Percentiles rank a stretch among this genome's conserved stretches.
Evolutionary conservation across 2,113 vertebrate genomes (phyloP).

Genomic region (Forbesichthys agassizii): DNA sequence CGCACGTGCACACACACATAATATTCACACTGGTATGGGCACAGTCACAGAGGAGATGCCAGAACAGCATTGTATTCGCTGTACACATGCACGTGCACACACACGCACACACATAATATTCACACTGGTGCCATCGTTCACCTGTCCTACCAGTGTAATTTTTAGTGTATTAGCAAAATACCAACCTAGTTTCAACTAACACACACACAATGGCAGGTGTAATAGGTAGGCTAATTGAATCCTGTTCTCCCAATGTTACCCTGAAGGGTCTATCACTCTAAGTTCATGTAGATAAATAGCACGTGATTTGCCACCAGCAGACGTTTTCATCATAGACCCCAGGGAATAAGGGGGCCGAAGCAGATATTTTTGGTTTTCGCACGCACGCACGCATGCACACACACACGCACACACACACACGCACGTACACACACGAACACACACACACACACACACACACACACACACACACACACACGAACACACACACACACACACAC

Average conservation of each 20-base stretch:
- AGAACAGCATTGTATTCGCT: constrained; percentile 32
- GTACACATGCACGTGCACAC: constrained; percentile 40
- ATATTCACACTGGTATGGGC: constrained; percentile 1
- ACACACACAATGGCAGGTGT: constrained; percentile 33
- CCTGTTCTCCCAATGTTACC: constrained; percentile 37
- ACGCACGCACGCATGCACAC: too few relatives aligned
- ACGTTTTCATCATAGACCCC: constrained; percentile 20
- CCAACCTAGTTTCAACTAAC: constrained; percentile 28
- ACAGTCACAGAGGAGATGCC: background rate
- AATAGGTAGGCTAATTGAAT: constrained; percentile 67
- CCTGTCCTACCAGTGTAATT: constrained; percentile 29
- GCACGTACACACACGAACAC: too few relatives aligned
- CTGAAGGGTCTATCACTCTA: constrained; percentile 42
- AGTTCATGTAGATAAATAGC: constrained; percentile 47
- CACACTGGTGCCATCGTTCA: constrained; percentile 15
- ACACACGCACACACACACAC: too few relatives aligned
- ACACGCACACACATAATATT: background rate
- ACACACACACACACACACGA: too few relatives aligned
- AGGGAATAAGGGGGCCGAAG: constrained; percentile 27
- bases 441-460: constrained; percentile 7
- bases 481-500: too few relatives aligned
- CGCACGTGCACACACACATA: constrained; percentile 21
- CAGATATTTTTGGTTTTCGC: background rate
- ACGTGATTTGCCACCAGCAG: constrained; percentile 12
- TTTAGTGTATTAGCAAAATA: constrained; percentile 70